Conservation (phyloP, 1,140 invertebrate species). For the Dinothrombium tinctorium region DNA sequence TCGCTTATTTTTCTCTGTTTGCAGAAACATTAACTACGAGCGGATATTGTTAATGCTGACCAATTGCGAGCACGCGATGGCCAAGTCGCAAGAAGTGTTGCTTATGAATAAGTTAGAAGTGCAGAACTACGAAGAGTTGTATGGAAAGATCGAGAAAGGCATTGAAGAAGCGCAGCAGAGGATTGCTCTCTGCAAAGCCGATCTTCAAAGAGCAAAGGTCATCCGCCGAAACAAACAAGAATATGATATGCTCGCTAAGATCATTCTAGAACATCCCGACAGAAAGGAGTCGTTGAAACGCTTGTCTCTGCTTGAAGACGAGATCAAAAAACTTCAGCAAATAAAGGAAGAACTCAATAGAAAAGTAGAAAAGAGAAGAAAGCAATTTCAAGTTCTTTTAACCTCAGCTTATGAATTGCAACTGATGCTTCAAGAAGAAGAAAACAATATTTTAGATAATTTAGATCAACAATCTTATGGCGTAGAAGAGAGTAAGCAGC, state of each 20-base stretch:
- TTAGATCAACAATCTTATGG: too few relatives aligned
- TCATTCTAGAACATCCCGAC: slow-evolving; percentile 70
- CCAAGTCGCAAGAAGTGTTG: slow-evolving; percentile 50
- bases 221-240: slow-evolving; percentile 57
- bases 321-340: slow-evolving; percentile 34
- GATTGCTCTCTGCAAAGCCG: slow-evolving; percentile 44
- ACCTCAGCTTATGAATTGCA: slow-evolving; percentile 14
- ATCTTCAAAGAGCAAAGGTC: slow-evolving; percentile 46
- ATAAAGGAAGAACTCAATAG: slow-evolving; percentile 36
- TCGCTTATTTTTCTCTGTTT: slow-evolving; percentile 17
- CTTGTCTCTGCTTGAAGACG: slow-evolving; percentile 42
- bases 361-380: slow-evolving; percentile 51
- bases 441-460: background rate
- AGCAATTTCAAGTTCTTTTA: slow-evolving; percentile 67
- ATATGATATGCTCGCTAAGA: slow-evolving; percentile 70
- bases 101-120: slow-evolving; percentile 61
- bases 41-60: slow-evolving; percentile 51
- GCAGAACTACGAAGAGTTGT: slow-evolving; percentile 53
- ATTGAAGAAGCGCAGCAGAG: slow-evolving; percentile 46
- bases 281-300: slow-evolving; percentile 53
- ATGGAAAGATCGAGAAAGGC: slow-evolving; percentile 38
- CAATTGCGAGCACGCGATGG: slow-evolving; percentile 64
- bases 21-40: slow-evolving; percentile 33
- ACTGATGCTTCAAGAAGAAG: background rate
- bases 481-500: too few relatives aligned